Base-by-base conservation (phyloP, 2,888 invertebrate genomes). In the Catocala fraxini region DNA sequence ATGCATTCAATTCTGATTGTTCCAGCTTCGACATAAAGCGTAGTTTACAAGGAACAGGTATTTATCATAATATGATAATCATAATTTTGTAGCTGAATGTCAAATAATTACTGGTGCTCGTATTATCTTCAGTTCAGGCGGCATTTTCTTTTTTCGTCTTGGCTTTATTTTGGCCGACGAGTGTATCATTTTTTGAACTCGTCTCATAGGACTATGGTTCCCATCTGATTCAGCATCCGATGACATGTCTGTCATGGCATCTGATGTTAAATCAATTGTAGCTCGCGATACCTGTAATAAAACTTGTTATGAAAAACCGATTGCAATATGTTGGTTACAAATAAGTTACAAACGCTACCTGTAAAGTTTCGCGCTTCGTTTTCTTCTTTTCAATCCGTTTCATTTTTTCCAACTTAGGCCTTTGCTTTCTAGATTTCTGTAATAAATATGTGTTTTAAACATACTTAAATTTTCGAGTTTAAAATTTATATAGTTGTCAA, bases 161-260 rank as follows among this genome's bases (percentile, higher is more conserved):
- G 90, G 85, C 70, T 94, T 94, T 35, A 80, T 63, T 80, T 93
- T 93, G 4, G 81, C 75, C 13, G 89, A 82, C 1, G 88, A 84
- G 65, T 91, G 89, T 51, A 94, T 76, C 51, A 94, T 77, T 76
- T 91, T 94, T 56, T 92, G 92, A 3, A 92, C 87, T 78, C 91
- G 84, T 77, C 92, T 87, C 42, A 93, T 82, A 45, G 94, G 93
- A 71, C 94, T 94, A n/a, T 89, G 83, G 67, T 87, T 90, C 63
- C 91, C 92, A 54, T 92, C 94, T 3, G 94, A 92, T 75, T 96
- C 95, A 58, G 95, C 96, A 71, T 96, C 96, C 0, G 95, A 95
- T 9, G 96, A 95, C 54, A 89, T 92, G 79, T 96, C 96, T 4
- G 96, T 95, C 74, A 96, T 96, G 0, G 96, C 96, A 84, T 96